Evolutionary conservation across 1,140 invertebrate genomes (phyloP).

Genomic region (Drosophila kepulauana): DNA sequence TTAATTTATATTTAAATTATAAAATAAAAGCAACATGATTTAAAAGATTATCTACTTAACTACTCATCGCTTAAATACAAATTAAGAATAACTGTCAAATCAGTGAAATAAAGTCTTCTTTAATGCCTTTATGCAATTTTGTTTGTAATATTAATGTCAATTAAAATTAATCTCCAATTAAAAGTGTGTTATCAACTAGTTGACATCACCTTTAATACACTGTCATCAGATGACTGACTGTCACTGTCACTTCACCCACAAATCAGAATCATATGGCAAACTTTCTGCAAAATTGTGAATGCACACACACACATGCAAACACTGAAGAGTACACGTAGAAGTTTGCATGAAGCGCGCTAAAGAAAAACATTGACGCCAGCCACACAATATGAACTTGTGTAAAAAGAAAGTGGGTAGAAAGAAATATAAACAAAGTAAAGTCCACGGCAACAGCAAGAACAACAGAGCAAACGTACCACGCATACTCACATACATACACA

Average conservation of each 20-base stretch:
- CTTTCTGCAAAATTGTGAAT: constrained; percentile 11
- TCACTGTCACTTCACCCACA: constrained; percentile 10
- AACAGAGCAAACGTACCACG: constrained; percentile 34
- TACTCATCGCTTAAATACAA: no score
- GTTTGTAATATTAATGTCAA: no score
- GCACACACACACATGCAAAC: not conserved
- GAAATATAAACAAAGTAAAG: constrained; percentile 75
- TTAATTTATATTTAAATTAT: no score
- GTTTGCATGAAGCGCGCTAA: constrained; percentile 54
- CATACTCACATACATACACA: not conserved
- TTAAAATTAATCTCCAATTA: not conserved
- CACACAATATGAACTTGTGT: constrained; percentile 39
- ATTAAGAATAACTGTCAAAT: no score
- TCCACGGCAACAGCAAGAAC: constrained; percentile 53
- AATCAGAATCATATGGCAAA: constrained; percentile 4
- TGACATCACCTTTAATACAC: not conserved
- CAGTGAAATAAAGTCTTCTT: no score
- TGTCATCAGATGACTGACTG: not conserved
- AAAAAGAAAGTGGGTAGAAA: constrained; percentile 82
- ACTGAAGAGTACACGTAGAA: constrained; percentile 20
- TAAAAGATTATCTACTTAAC: no score
- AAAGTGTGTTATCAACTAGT: not conserved
- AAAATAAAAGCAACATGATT: no score
- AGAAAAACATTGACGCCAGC: constrained; percentile 42
- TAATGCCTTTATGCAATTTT: no score